Base-by-base conservation (phyloP, 2,888 invertebrate genomes). In the Drosophila nr. medialis region DNA sequence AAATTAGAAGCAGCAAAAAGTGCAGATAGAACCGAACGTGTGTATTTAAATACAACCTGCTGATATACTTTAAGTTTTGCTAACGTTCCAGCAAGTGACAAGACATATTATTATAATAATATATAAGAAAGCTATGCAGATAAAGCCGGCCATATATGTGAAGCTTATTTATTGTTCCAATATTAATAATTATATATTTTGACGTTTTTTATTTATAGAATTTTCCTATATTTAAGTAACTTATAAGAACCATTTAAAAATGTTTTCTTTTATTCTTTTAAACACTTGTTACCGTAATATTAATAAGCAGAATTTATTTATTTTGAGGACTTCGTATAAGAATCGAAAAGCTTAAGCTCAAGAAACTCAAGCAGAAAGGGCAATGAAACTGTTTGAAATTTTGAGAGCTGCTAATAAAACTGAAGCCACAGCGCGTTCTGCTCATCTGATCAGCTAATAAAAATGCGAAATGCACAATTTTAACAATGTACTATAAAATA, bases 381-480 rank as follows among this genome's bases (percentile, higher is more conserved):
- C 69, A 69, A 64, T 73, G 74, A 64, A 66, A 72, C 50, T 56
- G 73, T 64, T 63, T 63, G 32, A 71, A 74, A 77, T 74, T 77
- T 77, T 71, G 77, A 80, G 81, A 73, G 78, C 70, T 65, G 78
- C 74, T 71, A 77, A 80, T 80, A 80, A 80, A 80, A 80, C 63
- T 29, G 34, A 64, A 64, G 71, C 66, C 77, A 64, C 76, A 64
- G 67, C 72, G 76, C 77, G 76, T 72, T 67, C 65, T 66, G 81
- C 81, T 80, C 78, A 78, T 80, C 77, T 78, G 77, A 80, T 77
- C 81, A 70, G 78, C 77, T 70, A 80, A 80, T 80, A 80, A 80
- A 80, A 80, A 77, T 81, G 81, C 80, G 78, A 77, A 81, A 77
- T 70, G 79, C 79, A 81, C 68, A 58, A 64, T 64, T 79, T 79